These are phyloP conservation scores for Agrypnia vestita DNA, from an alignment of 1,140 invertebrate genomes.

Conservation along the genomic window DNA sequence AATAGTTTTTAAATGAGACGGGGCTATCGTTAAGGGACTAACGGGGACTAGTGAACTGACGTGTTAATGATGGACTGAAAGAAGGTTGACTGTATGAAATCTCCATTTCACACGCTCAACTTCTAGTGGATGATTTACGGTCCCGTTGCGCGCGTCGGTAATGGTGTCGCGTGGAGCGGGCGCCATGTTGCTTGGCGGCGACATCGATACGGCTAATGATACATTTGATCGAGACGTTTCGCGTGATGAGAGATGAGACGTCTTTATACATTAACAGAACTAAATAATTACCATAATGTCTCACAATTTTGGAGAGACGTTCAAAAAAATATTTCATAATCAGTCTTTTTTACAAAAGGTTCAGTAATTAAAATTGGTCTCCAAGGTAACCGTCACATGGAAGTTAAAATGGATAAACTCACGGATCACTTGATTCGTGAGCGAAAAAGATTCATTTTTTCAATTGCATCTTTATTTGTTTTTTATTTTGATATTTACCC, in stretches of 20 bases:
- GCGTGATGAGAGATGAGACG: background rate
- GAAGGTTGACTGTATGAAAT: constrained; percentile 53
- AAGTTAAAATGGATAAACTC: too few species aligned
- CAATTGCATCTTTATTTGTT: too few species aligned
- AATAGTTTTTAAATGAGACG: constrained; percentile 72
- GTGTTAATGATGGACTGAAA: constrained; percentile 56
- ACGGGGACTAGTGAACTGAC: constrained; percentile 56
- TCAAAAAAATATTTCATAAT: too few species aligned
- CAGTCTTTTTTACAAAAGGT: too few species aligned
- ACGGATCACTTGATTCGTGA: too few species aligned
- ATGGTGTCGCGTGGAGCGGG: constrained; percentile 25
- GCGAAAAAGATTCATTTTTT: too few species aligned
- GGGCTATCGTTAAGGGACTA: constrained; percentile 59
- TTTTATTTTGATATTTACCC: too few species aligned
- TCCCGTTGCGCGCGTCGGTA: constrained; percentile 28
- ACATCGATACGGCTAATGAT: constrained; percentile 47
- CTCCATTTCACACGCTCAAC: constrained; percentile 54
- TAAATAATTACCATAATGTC: background rate
- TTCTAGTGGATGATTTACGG: constrained; percentile 52
- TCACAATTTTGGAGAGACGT: background rate
- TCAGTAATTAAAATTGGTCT: too few species aligned
- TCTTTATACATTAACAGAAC: background rate
- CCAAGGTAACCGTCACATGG: too few species aligned
- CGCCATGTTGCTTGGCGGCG: constrained; percentile 33
- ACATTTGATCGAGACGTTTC: constrained; percentile 5